Percentiles rank a stretch among this genome's conserved stretches.
These are phyloP conservation scores for Ptychoptera contaminata DNA, from an alignment of 2,888 invertebrate species.

Conservation along the genomic window DNA sequence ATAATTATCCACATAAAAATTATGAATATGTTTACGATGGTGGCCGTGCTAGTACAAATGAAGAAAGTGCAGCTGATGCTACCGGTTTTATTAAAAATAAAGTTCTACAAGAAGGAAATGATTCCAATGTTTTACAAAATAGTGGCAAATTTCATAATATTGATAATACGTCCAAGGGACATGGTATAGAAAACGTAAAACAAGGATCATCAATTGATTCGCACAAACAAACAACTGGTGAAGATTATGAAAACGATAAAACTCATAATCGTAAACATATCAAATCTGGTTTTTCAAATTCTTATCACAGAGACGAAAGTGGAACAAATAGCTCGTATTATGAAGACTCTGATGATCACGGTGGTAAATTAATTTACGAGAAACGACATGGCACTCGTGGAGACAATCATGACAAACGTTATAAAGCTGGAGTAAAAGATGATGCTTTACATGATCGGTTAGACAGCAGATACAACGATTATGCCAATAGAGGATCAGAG, in stretches of 20 bases:
- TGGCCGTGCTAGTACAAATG: neutral
- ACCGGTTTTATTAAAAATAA: slow-evolving; percentile 8
- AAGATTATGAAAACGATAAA: slow-evolving; percentile 21
- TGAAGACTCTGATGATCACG: slow-evolving; percentile 40
- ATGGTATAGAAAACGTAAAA: slow-evolving; percentile 6
- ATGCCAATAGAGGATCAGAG: slow-evolving; percentile 5
- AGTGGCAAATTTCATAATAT: slow-evolving; percentile 7
- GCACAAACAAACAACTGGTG: slow-evolving; percentile 7
- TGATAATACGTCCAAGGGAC: slow-evolving; percentile 7
- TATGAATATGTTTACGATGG: slow-evolving; percentile 3
- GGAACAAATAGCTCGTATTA: slow-evolving; percentile 52
- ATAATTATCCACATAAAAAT: slow-evolving; percentile 8
- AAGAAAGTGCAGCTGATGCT: slow-evolving; percentile 3
- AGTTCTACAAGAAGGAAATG: slow-evolving; percentile 5
- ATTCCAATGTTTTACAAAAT: slow-evolving; percentile 4
- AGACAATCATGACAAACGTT: slow-evolving; percentile 7
- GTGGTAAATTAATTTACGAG: slow-evolving; percentile 24
- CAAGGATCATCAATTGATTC: slow-evolving; percentile 6
- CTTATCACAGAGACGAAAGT: slow-evolving; percentile 53
- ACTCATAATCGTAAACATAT: slow-evolving; percentile 52
- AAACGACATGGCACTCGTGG: slow-evolving; percentile 10
- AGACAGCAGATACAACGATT: slow-evolving; percentile 8
- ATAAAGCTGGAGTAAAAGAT: slow-evolving; percentile 7
- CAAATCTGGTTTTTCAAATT: slow-evolving; percentile 50
- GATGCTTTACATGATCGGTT: slow-evolving; percentile 5